A percentile compares a stretch with the other conserved stretches of the same genome.
Conservation (phyloP, 2,113 vertebrate genomes). For the Periophthalmodon schlosseri region DNA sequence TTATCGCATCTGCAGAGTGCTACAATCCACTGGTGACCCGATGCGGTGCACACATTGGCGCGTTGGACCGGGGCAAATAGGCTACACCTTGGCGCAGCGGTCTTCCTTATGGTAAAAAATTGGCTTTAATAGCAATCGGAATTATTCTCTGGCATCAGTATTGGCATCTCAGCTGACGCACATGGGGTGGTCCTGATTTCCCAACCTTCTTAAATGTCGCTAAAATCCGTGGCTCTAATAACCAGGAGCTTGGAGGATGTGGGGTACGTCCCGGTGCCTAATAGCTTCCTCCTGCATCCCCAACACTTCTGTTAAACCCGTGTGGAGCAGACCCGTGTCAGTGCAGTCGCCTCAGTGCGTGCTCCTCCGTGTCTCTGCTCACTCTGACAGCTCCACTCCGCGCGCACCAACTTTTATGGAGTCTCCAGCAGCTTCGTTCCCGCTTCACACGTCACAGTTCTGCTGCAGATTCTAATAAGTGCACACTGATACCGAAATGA, state of each 20-base stretch:
- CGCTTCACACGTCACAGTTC: slow-evolving; percentile 20
- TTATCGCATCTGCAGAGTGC: slow-evolving; percentile 80
- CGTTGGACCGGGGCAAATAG: slow-evolving; percentile 10
- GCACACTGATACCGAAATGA: not conserved
- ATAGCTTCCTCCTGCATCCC: not conserved
- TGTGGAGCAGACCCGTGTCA: slow-evolving; percentile 10
- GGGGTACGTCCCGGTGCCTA: not conserved
- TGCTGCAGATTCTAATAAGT: not conserved
- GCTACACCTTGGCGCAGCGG: not conserved
- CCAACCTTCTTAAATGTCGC: slow-evolving; percentile 3
- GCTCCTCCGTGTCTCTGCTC: slow-evolving; percentile 39
- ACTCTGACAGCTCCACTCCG: slow-evolving; percentile 51
- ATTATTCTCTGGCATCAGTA: not conserved
- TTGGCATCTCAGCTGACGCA: slow-evolving; percentile 23
- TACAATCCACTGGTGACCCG: slow-evolving; percentile 69
- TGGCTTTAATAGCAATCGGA: not conserved
- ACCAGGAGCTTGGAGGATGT: not conserved
- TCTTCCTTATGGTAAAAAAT: slow-evolving; percentile 5
- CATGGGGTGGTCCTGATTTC: slow-evolving; percentile 14
- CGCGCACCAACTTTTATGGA: slow-evolving; percentile 69
- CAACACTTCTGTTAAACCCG: not conserved
- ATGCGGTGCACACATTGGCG: slow-evolving; percentile 51
- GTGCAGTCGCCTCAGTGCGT: slow-evolving; percentile 11
- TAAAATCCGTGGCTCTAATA: slow-evolving; percentile 25
- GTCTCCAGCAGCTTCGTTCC: slow-evolving; percentile 33